Evolutionary conservation across 2,797 vertebrate species (phyloP), one percentile per base, ranked within the genome.

Genomic region (Babyrousa celebensis): DNA sequence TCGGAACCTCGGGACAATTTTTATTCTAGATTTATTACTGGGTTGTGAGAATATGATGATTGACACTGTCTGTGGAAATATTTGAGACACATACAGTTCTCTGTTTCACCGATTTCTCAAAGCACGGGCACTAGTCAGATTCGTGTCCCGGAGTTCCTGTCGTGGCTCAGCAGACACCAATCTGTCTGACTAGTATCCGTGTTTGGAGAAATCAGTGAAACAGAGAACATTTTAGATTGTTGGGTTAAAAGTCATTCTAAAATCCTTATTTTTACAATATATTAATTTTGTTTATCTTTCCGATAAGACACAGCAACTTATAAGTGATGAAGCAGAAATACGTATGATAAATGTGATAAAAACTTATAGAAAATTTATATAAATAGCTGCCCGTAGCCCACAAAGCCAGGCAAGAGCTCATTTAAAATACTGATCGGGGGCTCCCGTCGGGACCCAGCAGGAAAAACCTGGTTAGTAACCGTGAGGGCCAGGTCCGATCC

Each of bases 271-370:
- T 94, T 86, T 85, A 48, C 3, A 40, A 21, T 60, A 25, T 63
- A 15, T 91, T 85, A 54, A 77, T 88, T 93, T 77, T 94, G 23
- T 94, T 96, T 92, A 96, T 3, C 12, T 56, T 70, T 96, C 78
- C 62, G 48, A 62, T 74, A 83, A 82, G 10, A 68, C 70, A 70
- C 10, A 43, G 20, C 89, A 86, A 58, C 43, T 85, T 93, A 60
- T 54, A 93, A 16, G 7, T 62, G 40, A 77, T 94, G 20, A 82
- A 72, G 43, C 36, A 91, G 86, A 72, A 75, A 74, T 78, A 56
- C 89, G 54, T 83, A 32, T 78, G 5, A 94, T 84, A 90, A 15
- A 71, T 84, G 25, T 58, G 29, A 80, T 84, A 91, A 80, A 80
- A 60, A 68, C 11, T 78, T 87, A 80, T 40, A 80, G 32, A 75